These are phyloP conservation scores for Benitochromis conjunctus DNA, from an alignment of 2,113 vertebrate genomes.

Conservation along the genomic window DNA sequence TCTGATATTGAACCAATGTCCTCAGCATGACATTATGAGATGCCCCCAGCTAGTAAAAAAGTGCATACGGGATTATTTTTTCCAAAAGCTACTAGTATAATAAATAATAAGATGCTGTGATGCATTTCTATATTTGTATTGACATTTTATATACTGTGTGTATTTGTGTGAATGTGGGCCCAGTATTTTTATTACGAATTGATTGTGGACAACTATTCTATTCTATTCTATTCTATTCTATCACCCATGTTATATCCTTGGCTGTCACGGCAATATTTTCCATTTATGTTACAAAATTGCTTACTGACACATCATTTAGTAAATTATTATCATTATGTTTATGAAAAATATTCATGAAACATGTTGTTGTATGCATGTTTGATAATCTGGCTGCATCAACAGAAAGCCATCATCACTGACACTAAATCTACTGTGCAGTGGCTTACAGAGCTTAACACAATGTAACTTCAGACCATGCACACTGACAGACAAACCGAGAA, in stretches of 20 bases:
- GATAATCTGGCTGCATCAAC: neutral
- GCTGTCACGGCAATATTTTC: neutral
- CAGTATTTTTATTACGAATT: too few relatives aligned
- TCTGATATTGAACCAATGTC: too few relatives aligned
- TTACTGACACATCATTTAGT: neutral
- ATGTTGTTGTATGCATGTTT: neutral
- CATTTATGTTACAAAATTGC: neutral
- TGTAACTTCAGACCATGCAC: neutral
- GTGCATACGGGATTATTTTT: too few relatives aligned
- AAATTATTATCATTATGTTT: neutral
- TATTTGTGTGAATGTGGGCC: too few relatives aligned
- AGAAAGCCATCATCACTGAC: neutral
- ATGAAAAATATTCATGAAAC: neutral
- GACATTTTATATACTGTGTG: too few relatives aligned
- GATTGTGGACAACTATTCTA: too few relatives aligned
- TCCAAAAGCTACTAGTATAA: too few relatives aligned
- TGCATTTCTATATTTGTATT: too few relatives aligned
- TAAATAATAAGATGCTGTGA: neutral
- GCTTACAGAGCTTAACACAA: neutral
- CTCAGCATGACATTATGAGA: too few relatives aligned
- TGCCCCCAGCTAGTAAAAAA: too few relatives aligned
- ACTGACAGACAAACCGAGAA: neutral
- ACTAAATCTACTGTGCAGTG: neutral
- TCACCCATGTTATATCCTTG: neutral
- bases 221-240: too few relatives aligned